Percentiles rank a stretch among this genome's conserved stretches.
phyloP scores from a whole-genome alignment of 1,140 invertebrate genomes.

The Scaptomyza montana region DNA sequence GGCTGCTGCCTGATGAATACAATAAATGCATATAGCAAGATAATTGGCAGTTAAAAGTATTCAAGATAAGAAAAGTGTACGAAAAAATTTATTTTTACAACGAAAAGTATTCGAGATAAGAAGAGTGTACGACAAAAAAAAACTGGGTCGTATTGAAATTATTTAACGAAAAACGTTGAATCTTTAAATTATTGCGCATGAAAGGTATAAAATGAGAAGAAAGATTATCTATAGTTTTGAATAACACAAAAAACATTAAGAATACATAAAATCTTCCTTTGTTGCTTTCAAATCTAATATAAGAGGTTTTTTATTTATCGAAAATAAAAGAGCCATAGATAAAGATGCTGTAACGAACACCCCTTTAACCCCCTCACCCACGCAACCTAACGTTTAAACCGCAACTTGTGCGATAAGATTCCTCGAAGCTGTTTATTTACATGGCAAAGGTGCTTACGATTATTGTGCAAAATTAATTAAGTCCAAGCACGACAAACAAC shows the following conservation, averaged over 20 bases:
- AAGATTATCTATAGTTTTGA: no score
- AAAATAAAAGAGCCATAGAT: slow-evolving; percentile 4
- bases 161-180: no score
- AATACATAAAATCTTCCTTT: no score
- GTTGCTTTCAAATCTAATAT: no score
- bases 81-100: not conserved
- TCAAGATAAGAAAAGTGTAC: not conserved
- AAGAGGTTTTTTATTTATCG: not conserved
- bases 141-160: not conserved
- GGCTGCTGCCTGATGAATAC: slow-evolving; percentile 30
- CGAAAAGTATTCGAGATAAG: not conserved
- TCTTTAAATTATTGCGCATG: no score
- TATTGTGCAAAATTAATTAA: slow-evolving; percentile 78
- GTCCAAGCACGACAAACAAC: slow-evolving; percentile 57
- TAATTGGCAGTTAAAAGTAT: slow-evolving; percentile 3
- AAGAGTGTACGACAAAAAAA: not conserved
- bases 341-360: not conserved
- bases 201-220: no score
- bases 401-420: slow-evolving; percentile 43
- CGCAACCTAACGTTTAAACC: not conserved
- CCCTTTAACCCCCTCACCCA: no score
- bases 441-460: slow-evolving; percentile 55
- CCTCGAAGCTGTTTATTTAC: slow-evolving; percentile 53
- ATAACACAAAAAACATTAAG: no score
- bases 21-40: not conserved